phyloP scores from a whole-genome alignment of 1,140 invertebrate species.

The Chironomus tepperi region DNA sequence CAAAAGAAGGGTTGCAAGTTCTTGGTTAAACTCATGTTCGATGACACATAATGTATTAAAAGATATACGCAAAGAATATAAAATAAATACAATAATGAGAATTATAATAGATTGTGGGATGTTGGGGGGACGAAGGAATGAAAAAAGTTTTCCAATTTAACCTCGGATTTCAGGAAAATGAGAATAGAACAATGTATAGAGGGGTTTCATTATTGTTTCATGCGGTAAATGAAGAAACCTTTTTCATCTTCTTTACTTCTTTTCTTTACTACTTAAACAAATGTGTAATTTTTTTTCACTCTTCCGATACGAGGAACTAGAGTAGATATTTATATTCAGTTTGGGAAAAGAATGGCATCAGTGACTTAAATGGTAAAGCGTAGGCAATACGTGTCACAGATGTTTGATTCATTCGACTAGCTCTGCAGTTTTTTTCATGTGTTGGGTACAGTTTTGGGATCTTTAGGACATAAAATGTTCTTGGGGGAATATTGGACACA shows the following conservation, averaged over 20 bases:
- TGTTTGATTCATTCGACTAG: too few relatives aligned
- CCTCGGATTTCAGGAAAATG: neutral
- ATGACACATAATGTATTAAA: neutral
- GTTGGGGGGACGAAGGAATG: neutral
- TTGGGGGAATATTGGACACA: too few relatives aligned
- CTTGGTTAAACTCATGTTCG: neutral
- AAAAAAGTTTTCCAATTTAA: conserved; percentile 14
- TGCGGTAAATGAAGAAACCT: neutral
- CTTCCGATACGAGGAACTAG: neutral
- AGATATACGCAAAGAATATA: neutral
- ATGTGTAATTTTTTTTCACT: conserved; percentile 8
- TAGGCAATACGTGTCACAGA: too few relatives aligned
- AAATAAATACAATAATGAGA: too few relatives aligned
- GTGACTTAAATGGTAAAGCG: too few relatives aligned
- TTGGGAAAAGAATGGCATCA: too few relatives aligned
- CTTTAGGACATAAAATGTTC: too few relatives aligned
- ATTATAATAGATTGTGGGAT: too few relatives aligned
- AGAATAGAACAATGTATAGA: neutral
- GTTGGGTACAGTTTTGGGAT: too few relatives aligned
- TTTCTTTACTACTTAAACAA: neutral
- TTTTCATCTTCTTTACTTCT: neutral
- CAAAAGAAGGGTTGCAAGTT: neutral
- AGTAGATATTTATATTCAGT: too few relatives aligned
- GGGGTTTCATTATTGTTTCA: neutral
- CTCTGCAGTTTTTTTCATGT: too few relatives aligned